A percentile compares a stretch with the other conserved stretches of the same genome.
Evolutionary conservation across 1,140 invertebrate genomes (phyloP).

Genomic region (Hycleus phaleratus): DNA sequence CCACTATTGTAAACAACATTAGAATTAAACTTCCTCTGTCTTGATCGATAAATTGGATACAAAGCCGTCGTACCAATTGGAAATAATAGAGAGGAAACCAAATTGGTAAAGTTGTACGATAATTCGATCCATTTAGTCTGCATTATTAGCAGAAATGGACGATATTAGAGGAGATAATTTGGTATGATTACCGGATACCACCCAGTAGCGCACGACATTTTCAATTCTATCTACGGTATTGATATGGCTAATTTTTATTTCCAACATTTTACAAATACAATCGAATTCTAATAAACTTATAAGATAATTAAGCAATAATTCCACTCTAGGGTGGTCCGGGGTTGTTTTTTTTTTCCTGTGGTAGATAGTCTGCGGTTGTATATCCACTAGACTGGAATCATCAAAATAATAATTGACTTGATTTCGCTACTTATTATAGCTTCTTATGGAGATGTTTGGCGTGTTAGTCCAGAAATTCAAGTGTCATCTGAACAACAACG

Average conservation of each 20-base stretch:
- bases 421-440: neutral
- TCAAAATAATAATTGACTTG: too few relatives aligned
- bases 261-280: neutral
- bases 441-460: neutral
- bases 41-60: too few relatives aligned
- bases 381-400: too few relatives aligned
- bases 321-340: constrained; percentile 1
- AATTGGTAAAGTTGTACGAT: constrained; percentile 24
- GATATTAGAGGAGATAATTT: constrained; percentile 24
- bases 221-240: neutral
- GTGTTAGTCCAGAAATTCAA: constrained; percentile 4
- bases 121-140: constrained; percentile 24
- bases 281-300: neutral
- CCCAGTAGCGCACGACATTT: constrained; percentile 27
- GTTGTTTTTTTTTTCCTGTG: too few relatives aligned
- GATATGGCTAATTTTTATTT: too few relatives aligned
- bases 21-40: too few relatives aligned
- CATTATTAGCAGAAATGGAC: constrained; percentile 24
- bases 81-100: constrained; percentile 20
- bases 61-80: neutral
- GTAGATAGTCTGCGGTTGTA: too few relatives aligned
- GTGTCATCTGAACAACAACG: neutral
- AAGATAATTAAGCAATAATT: neutral
- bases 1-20: too few relatives aligned
- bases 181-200: constrained; percentile 21